A percentile compares a stretch with the other conserved stretches of the same genome.
Evolutionary conservation across 2,797 vertebrate species (phyloP).

Genomic region (Sebastes nivosus): DNA sequence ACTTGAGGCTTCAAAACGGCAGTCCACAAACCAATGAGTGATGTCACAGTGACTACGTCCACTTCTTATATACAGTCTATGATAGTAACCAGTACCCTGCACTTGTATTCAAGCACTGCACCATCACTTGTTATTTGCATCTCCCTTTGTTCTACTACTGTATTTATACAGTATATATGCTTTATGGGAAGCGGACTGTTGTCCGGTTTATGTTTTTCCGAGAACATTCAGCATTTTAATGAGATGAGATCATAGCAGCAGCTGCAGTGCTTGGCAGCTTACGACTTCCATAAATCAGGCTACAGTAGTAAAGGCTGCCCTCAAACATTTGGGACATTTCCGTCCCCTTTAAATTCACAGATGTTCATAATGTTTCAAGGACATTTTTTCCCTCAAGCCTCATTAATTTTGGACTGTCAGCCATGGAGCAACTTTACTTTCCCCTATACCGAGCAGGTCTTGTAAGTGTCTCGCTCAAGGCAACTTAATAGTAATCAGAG

Average conservation of each 20-base stretch:
- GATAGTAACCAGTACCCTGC: neutral
- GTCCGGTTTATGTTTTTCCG: neutral
- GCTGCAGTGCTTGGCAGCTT: neutral
- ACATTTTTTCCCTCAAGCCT: constrained; percentile 18
- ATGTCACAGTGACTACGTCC: too few species aligned
- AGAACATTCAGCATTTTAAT: neutral
- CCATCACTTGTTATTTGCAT: neutral
- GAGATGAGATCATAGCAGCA: neutral
- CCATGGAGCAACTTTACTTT: constrained; percentile 1
- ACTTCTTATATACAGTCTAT: too few species aligned
- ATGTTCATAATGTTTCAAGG: constrained; percentile 42
- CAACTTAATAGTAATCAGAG: constrained; percentile 10
- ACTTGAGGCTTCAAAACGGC: too few species aligned
- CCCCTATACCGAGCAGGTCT: neutral
- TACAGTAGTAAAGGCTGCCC: neutral
- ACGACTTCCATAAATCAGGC: constrained; percentile 21
- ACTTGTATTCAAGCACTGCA: neutral
- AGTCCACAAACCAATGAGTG: too few species aligned
- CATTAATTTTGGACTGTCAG: constrained; percentile 36
- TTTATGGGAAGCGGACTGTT: neutral
- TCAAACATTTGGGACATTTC: constrained; percentile 14
- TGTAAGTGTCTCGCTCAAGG: neutral
- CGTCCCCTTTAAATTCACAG: constrained; percentile 6
- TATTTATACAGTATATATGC: neutral
- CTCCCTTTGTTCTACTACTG: neutral